phyloP scores from a whole-genome alignment of 2,888 invertebrate species.

The Aspidiotus destructor region DNA sequence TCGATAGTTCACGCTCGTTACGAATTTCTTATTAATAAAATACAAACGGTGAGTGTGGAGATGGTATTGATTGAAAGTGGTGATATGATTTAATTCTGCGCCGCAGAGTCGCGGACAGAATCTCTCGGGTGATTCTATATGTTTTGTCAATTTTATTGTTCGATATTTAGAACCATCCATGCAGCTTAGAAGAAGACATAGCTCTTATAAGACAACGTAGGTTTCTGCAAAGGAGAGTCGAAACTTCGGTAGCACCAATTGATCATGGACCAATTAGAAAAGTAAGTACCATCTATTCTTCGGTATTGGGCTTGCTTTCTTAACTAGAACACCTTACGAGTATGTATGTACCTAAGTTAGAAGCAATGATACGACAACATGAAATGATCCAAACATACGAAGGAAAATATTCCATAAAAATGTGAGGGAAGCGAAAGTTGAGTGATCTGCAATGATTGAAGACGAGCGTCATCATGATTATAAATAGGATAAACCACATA shows the following conservation, averaged over 20 bases:
- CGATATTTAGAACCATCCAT: slow-evolving; percentile 47
- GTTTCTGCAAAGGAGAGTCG: slow-evolving; percentile 60
- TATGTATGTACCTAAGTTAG: too few relatives aligned
- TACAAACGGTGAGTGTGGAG: slow-evolving; percentile 49
- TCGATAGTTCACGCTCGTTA: slow-evolving; percentile 66
- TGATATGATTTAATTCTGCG: background rate
- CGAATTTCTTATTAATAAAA: slow-evolving; percentile 63
- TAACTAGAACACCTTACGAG: background rate
- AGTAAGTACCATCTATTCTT: background rate
- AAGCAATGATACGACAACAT: too few relatives aligned
- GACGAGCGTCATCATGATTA: too few relatives aligned
- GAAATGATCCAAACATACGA: too few relatives aligned
- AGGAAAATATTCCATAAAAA: too few relatives aligned
- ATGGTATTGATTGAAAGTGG: background rate
- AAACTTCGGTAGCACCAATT: slow-evolving; percentile 52
- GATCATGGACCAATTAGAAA: slow-evolving; percentile 48
- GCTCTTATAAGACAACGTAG: slow-evolving; percentile 54
- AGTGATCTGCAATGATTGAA: too few relatives aligned
- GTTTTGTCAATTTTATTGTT: too few relatives aligned
- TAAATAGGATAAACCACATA: too few relatives aligned
- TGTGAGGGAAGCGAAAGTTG: too few relatives aligned
- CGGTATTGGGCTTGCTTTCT: too few relatives aligned
- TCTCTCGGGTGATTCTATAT: background rate
- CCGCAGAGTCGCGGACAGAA: background rate
- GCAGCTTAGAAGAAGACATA: slow-evolving; percentile 65